Conservation (phyloP, 2,888 invertebrate genomes). For the Leptopterna dolabrata region DNA sequence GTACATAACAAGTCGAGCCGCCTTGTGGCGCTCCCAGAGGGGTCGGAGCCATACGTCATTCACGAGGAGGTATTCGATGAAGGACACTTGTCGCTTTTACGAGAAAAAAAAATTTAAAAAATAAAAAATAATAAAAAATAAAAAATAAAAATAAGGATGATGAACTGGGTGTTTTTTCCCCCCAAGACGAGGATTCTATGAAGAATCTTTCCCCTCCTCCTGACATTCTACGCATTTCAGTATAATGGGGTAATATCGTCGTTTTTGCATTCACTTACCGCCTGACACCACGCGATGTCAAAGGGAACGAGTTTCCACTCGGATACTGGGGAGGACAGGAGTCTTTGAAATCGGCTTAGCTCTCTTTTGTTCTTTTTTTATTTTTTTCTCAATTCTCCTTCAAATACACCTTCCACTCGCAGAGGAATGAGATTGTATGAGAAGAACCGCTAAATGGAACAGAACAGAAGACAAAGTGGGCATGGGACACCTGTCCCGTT, state of each 20-base stretch:
- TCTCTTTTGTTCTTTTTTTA: not conserved
- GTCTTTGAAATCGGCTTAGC: slow-evolving; percentile 21
- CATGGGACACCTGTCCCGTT: slow-evolving; percentile 13
- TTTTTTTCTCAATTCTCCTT: not conserved
- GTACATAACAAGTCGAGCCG: not conserved
- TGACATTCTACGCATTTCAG: slow-evolving; percentile 37
- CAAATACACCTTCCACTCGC: not conserved
- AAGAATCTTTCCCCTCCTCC: not conserved
- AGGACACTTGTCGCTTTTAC: slow-evolving; percentile 27
- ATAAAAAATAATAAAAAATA: no score
- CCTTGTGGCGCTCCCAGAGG: not conserved
- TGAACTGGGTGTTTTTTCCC: not conserved
- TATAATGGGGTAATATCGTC: slow-evolving; percentile 32
- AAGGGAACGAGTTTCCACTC: not conserved
- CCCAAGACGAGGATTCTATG: slow-evolving; percentile 1
- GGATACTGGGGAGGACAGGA: not conserved
- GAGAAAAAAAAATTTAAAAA: not conserved
- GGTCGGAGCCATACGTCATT: not conserved
- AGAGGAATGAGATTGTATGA: not conserved
- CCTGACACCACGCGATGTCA: slow-evolving; percentile 10
- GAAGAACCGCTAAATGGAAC: slow-evolving; percentile 31
- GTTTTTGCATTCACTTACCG: slow-evolving; percentile 40
- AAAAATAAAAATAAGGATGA: no score
- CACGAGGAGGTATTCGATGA: slow-evolving; percentile 8
- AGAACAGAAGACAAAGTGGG: slow-evolving; percentile 13